A percentile compares a stretch with the other conserved stretches of the same genome.
These are phyloP conservation scores for Lerista edwardsae DNA, from an alignment of 2,797 vertebrate species.

Conservation along the genomic window DNA sequence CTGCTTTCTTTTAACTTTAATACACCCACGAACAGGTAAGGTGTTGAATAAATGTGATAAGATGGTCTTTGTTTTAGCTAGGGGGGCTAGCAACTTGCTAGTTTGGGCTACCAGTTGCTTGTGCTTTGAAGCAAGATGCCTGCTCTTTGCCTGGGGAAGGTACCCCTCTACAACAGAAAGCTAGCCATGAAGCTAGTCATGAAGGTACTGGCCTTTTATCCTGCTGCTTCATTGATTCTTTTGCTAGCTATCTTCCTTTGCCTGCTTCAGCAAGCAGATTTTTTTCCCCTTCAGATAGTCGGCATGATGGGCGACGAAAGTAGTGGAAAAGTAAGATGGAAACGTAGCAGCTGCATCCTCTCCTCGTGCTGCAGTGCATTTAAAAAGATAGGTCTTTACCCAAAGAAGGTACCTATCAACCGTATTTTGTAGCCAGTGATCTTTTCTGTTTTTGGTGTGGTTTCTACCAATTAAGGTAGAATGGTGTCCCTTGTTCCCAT, in stretches of 20 bases:
- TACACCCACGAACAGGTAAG: slow-evolving; percentile 92
- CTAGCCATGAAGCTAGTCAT: no score
- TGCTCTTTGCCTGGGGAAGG: not conserved
- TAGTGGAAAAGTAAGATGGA: not conserved
- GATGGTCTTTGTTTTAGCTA: not conserved
- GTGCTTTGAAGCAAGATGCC: not conserved
- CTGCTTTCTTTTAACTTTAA: slow-evolving; percentile 96
- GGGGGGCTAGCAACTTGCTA: not conserved
- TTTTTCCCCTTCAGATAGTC: not conserved
- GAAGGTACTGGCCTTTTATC: no score
- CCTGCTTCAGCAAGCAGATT: not conserved
- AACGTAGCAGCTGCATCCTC: not conserved
- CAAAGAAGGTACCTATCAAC: not conserved
- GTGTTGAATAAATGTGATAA: not conserved
- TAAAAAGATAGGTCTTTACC: not conserved
- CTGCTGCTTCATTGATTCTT: not conserved
- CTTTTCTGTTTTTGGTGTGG: not conserved
- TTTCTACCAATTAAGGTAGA: not conserved
- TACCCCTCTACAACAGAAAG: not conserved
- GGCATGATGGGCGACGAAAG: not conserved
- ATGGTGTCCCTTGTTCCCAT: not conserved
- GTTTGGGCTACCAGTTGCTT: not conserved
- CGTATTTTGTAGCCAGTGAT: not conserved
- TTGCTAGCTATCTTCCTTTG: not conserved
- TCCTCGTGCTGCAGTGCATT: not conserved